These are phyloP conservation scores for Busseola fusca DNA, from an alignment of 2,888 invertebrate genomes.

Conservation along the genomic window DNA sequence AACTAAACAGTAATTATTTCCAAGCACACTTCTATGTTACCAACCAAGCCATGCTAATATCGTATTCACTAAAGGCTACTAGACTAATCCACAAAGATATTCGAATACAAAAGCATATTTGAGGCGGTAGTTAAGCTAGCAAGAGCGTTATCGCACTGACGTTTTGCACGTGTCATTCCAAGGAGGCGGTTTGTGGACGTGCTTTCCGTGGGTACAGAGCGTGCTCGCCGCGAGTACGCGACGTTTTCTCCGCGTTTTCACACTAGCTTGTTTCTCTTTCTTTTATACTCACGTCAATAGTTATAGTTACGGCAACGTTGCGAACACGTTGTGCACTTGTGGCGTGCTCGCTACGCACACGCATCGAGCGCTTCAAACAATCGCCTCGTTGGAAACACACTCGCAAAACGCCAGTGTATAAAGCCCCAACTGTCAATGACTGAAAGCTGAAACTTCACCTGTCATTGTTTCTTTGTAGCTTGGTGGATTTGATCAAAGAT, in stretches of 20 bases:
- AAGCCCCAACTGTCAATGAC: slow-evolving; percentile 35
- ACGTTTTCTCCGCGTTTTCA: neutral
- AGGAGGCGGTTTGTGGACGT: neutral
- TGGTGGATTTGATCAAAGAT: slow-evolving; percentile 56
- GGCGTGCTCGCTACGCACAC: neutral
- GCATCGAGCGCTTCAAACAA: neutral
- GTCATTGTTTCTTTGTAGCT: slow-evolving; percentile 42
- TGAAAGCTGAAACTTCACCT: slow-evolving; percentile 48
- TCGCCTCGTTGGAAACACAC: neutral
- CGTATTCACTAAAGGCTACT: slow-evolving; percentile 48
- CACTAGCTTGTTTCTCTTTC: neutral
- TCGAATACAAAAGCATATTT: slow-evolving; percentile 30
- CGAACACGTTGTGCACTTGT: neutral
- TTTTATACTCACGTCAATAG: neutral
- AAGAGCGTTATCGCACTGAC: neutral
- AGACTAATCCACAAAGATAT: slow-evolving; percentile 46
- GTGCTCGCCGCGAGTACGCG: neutral
- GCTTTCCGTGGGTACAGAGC: neutral
- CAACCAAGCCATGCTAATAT: slow-evolving; percentile 14
- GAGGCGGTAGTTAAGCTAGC: slow-evolving; percentile 20
- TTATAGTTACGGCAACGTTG: neutral
- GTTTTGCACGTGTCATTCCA: neutral
- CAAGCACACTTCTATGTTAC: slow-evolving; percentile 5
- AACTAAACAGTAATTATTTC: slow-evolving; percentile 25
- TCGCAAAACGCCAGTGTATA: neutral